phyloP scores from a whole-genome alignment of 2,888 invertebrate species.

The Pecten maximus region DNA sequence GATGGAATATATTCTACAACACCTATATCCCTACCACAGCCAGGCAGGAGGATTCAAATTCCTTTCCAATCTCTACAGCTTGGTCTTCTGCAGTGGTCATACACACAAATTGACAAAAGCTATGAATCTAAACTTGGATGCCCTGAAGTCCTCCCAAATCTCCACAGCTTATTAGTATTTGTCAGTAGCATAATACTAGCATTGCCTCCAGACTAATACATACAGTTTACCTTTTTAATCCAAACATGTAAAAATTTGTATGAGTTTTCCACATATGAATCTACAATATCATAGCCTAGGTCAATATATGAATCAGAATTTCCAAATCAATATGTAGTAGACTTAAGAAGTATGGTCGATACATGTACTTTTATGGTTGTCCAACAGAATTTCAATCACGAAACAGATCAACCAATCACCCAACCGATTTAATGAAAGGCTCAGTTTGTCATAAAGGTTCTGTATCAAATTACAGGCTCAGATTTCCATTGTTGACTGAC shows the following conservation, averaged over 20 bases:
- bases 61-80: background rate
- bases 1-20: background rate
- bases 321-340: background rate
- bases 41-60: background rate
- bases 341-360: background rate
- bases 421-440: too few species aligned
- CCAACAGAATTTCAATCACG: background rate
- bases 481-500: background rate
- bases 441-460: background rate
- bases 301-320: too few species aligned
- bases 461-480: background rate
- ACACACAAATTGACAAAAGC: too few species aligned
- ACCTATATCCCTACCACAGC: background rate
- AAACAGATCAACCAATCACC: background rate
- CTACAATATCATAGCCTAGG: too few species aligned
- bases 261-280: too few species aligned
- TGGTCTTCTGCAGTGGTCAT: background rate
- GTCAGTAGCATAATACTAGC: too few species aligned
- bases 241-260: too few species aligned
- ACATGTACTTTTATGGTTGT: background rate
- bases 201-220: too few species aligned
- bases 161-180: too few species aligned
- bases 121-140: too few species aligned
- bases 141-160: too few species aligned
- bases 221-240: too few species aligned